Conservation (phyloP, 2,113 vertebrate genomes). For the Serilophus lunatus region DNA sequence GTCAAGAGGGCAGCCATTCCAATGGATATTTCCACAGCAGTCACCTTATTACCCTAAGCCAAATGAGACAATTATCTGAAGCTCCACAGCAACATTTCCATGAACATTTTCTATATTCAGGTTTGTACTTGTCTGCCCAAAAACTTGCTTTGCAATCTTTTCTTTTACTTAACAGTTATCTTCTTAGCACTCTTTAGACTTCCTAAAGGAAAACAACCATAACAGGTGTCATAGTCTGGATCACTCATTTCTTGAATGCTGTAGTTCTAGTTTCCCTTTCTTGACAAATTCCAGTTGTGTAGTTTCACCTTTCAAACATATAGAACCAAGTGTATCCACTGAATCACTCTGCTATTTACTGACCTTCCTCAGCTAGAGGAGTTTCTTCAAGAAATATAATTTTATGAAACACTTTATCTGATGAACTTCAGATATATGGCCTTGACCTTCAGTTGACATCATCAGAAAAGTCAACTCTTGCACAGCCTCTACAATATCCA, state of each 20-base stretch:
- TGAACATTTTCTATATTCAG: neutral
- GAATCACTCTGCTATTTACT: neutral
- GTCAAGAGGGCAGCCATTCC: neutral
- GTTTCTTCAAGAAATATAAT: neutral
- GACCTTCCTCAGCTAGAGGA: neutral
- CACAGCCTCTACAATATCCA: neutral
- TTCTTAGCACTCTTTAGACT: neutral
- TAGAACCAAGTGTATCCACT: neutral
- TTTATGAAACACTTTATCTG: neutral
- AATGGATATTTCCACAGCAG: neutral
- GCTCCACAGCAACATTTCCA: neutral
- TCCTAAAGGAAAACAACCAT: neutral
- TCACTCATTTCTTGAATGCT: neutral
- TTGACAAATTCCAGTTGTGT: neutral
- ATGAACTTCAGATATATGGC: neutral
- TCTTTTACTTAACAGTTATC: neutral
- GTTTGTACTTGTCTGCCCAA: neutral
- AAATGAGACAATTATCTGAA: neutral
- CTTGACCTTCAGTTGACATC: neutral
- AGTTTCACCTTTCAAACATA: neutral
- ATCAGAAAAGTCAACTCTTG: neutral
- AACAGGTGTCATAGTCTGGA: neutral
- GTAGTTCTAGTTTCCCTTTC: neutral
- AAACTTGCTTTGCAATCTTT: neutral
- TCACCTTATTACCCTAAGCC: neutral